These are phyloP conservation scores for Lithobates pipiens DNA, from an alignment of 2,797 vertebrate species.

Conservation along the genomic window DNA sequence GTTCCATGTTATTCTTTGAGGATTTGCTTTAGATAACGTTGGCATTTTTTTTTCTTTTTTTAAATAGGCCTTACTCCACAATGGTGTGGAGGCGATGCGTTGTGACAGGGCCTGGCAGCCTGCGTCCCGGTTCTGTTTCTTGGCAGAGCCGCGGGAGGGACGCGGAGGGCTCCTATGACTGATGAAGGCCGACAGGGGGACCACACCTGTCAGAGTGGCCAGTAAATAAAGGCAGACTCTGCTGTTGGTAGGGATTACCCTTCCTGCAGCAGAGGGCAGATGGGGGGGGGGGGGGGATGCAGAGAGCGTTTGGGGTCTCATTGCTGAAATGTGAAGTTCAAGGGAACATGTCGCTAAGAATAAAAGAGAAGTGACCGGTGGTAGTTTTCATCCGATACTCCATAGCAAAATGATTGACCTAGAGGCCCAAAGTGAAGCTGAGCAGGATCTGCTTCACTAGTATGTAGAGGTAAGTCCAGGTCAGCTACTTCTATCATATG, in stretches of 20 bases:
- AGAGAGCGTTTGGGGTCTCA: background rate
- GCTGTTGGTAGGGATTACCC: no score
- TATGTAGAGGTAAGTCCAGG: no score
- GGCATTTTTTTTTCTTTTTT: background rate
- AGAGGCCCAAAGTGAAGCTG: background rate
- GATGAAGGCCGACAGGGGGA: conserved; percentile 47
- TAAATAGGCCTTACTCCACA: background rate
- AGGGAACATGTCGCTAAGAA: background rate
- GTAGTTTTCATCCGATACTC: no score
- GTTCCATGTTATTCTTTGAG: background rate
- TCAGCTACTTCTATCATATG: no score
- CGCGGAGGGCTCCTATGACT: conserved; percentile 30
- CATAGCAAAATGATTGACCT: no score
- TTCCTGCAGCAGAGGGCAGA: no score
- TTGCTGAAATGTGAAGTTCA: background rate
- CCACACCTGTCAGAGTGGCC: conserved; percentile 35
- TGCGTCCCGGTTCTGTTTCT: conserved; percentile 12
- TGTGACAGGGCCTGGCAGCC: conserved; percentile 40
- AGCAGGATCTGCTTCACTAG: background rate
- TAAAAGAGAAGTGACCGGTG: no score
- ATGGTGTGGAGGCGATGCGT: conserved; percentile 10
- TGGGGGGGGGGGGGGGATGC: no score
- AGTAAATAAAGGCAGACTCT: background rate
- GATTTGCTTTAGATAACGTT: background rate
- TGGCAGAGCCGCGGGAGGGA: conserved; percentile 31